Base-by-base conservation (phyloP, 1,140 invertebrate genomes). In the Pygmarrhopalites habei region DNA sequence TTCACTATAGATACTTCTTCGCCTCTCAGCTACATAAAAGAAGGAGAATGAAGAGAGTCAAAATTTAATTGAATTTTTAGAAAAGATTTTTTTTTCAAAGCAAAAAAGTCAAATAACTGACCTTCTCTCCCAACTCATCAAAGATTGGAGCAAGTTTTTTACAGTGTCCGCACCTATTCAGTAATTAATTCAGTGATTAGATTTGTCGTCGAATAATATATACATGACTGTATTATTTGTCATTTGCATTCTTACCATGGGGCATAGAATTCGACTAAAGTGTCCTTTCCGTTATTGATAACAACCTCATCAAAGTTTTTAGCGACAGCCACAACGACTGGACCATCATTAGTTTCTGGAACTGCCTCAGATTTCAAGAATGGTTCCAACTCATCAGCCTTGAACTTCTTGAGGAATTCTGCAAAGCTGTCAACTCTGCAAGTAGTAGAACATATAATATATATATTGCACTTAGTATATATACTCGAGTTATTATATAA, bases 131-230 rank as follows among this genome's bases (percentile, higher is more conserved):
- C 29, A 99, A 78, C 78, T 99, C 94, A 64, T 97, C 93, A 77
- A 83, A 98, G 51, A 92, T 82, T 26, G 96, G 96, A 44, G 91
- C 84, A 19, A 99, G 79, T 75, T 91, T 92, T 79, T 97, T 97
- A 80, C 96, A 99, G 74, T 99, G 96, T 67, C 95, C 95, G 77
- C 96, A 99, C n/a, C n/a, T n/a, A n/a, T n/a, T n/a, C n/a, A n/a
- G n/a, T n/a, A n/a, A n/a, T n/a, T n/a, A n/a, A n/a, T n/a, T n/a
- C n/a, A n/a, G n/a, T 73, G 70, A 71, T 30, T 70, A 15, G 29
- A 49, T 15, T n/a, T n/a, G n/a, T 26, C 25, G 35, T n/a, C 23
- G 59, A 23, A n/a, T 56, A 25, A 49, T 26, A 7, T 19, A 47
- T 46, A 53, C 25, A 15, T 15, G 35, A 21, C 19, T 32, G 25